Conservation (phyloP, 2,888 invertebrate species). For the Sylvicola fuscatus region DNA sequence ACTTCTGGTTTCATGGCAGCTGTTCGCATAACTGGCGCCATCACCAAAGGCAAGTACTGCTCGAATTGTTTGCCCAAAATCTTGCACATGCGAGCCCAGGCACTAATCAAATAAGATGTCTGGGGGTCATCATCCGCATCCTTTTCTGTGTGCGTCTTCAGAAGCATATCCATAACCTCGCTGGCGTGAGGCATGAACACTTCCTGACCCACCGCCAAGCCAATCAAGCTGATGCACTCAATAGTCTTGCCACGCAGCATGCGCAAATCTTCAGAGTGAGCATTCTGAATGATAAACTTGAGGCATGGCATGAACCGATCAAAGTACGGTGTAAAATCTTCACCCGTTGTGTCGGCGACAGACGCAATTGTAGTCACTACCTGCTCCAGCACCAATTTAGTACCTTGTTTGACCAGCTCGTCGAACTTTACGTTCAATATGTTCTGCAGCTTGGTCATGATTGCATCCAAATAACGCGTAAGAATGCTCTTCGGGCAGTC, state of each 20-base stretch:
- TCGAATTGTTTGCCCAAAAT: constrained; percentile 71
- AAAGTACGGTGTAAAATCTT: constrained; percentile 87
- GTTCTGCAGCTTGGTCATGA: constrained; percentile 77
- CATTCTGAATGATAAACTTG: constrained; percentile 92
- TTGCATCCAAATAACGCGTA: constrained; percentile 70
- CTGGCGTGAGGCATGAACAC: constrained; percentile 82
- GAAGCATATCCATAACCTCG: constrained; percentile 85
- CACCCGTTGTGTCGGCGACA: constrained; percentile 94
- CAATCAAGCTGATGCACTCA: constrained; percentile 96
- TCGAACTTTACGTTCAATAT: constrained; percentile 85
- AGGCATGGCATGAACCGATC: constrained; percentile 85
- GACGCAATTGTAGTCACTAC: constrained; percentile 93
- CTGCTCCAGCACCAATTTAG: constrained; percentile 92
- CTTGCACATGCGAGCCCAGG: constrained; percentile 98
- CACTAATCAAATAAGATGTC: constrained; percentile 92
- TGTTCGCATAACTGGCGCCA: constrained; percentile 73
- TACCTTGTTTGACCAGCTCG: constrained; percentile 84
- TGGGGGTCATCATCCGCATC: constrained; percentile 90
- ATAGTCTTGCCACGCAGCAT: constrained; percentile 94
- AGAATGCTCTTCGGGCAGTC: constrained; percentile 93
- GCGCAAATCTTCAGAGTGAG: constrained; percentile 68
- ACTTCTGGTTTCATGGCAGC: constrained; percentile 82
- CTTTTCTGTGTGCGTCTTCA: constrained; percentile 75
- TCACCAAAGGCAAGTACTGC: constrained; percentile 75
- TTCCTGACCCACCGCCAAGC: constrained; percentile 61